Conservation (phyloP, 2,113 vertebrate species). For the Leptodactylus fuscus region DNA sequence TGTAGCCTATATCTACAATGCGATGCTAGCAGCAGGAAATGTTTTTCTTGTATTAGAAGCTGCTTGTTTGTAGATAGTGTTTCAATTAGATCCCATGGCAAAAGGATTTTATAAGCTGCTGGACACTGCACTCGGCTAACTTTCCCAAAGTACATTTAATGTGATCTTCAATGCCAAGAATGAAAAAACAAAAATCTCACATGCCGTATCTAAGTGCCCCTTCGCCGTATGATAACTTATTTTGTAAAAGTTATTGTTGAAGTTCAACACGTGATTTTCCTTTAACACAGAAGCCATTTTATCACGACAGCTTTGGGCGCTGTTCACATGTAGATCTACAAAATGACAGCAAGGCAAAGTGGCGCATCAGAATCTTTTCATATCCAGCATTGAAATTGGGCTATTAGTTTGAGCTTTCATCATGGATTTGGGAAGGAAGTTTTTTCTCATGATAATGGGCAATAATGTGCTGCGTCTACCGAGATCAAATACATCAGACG, state of each 20-base stretch:
- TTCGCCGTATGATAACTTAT: not conserved
- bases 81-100: constrained; percentile 47
- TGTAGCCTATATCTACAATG: constrained; percentile 11
- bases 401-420: not conserved
- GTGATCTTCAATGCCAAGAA: not conserved
- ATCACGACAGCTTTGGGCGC: not conserved
- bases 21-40: constrained; percentile 20
- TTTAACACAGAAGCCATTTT: not conserved
- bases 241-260: not conserved
- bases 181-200: not conserved
- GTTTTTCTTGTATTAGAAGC: constrained; percentile 43
- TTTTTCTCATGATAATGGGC: not conserved
- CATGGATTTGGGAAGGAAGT: not conserved
- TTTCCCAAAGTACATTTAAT: constrained; percentile 8
- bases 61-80: constrained; percentile 52
- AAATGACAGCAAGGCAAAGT: not conserved
- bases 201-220: not conserved
- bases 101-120: constrained; percentile 37
- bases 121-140: constrained; percentile 2
- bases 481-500: not conserved
- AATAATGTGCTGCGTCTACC: not conserved
- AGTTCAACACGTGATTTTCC: not conserved
- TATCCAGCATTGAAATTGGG: not conserved
- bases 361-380: not conserved
- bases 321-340: not conserved